These are phyloP conservation scores for Palloptera scutellata DNA, from an alignment of 2,888 invertebrate species.

Conservation along the genomic window DNA sequence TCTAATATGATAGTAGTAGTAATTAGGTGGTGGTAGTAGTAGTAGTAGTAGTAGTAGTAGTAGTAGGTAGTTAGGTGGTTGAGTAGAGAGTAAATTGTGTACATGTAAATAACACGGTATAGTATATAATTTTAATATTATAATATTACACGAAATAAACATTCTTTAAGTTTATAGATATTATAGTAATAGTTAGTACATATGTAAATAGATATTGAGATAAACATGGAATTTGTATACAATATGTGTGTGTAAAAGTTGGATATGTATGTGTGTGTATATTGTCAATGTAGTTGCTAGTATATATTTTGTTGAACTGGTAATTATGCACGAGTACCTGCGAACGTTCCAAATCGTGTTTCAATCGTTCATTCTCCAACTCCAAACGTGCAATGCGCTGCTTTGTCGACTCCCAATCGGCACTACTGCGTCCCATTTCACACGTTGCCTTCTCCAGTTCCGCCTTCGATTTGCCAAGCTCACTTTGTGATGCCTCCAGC, in stretches of 20 bases:
- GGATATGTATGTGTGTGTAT: background rate
- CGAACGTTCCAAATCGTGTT: constrained; percentile 84
- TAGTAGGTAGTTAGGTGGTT: constrained; percentile 35
- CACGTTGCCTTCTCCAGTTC: constrained; percentile 91
- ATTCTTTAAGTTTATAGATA: constrained; percentile 20
- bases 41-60: constrained; percentile 39
- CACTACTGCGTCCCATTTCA: constrained; percentile 86
- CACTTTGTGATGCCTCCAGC: constrained; percentile 90
- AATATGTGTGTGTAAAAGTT: background rate
- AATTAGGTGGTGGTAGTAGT: constrained; percentile 28
- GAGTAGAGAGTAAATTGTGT: constrained; percentile 37
- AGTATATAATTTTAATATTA: constrained; percentile 33
- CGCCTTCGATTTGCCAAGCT: constrained; percentile 92
- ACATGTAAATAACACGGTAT: constrained; percentile 41
- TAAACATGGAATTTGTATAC: constrained; percentile 5
- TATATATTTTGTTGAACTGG: constrained; percentile 43
- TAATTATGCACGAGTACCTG: constrained; percentile 68
- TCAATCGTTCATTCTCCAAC: constrained; percentile 88
- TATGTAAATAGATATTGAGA: constrained; percentile 8
- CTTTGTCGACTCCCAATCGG: constrained; percentile 70
- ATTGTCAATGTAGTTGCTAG: background rate
- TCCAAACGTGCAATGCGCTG: constrained; percentile 85
- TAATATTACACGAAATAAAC: constrained; percentile 21
- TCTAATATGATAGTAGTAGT: constrained; percentile 49
- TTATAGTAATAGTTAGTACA: constrained; percentile 10